Percentiles rank a stretch among this genome's conserved stretches.
Evolutionary conservation across 2,888 invertebrate species (phyloP).

Genomic region (Anoplius nigerrimus): DNA sequence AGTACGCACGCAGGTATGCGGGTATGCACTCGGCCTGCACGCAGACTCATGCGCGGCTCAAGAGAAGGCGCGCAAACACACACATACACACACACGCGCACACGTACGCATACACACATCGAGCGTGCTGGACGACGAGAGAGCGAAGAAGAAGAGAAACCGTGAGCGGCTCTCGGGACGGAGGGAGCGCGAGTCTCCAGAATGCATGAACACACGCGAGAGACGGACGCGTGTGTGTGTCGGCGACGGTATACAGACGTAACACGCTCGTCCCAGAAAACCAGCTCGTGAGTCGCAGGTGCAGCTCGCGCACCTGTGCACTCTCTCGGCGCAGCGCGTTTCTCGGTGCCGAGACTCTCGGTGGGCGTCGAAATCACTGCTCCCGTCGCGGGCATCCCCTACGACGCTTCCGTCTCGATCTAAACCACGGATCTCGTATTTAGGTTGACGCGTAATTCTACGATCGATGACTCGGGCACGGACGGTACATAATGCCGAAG

Average conservation of each 20-base stretch:
- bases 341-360: background rate
- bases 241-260: background rate
- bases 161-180: no score
- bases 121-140: no score
- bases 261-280: background rate
- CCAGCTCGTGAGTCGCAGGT: constrained; percentile 27
- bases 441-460: no score
- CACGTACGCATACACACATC: no score
- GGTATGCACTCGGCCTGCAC: background rate
- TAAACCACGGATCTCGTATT: no score
- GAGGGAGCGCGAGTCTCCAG: background rate
- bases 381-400: background rate
- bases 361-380: constrained; percentile 31
- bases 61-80: background rate
- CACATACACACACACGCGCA: no score
- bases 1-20: constrained; percentile 2
- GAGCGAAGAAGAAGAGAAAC: no score
- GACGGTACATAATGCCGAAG: no score
- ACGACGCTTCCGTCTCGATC: no score
- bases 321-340: background rate
- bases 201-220: background rate
- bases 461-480: no score
- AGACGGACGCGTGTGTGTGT: background rate
- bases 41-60: no score
- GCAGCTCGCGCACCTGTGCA: constrained; percentile 30